Evolutionary conservation across 1,140 invertebrate species (phyloP).

Genomic region (Apis florea): DNA sequence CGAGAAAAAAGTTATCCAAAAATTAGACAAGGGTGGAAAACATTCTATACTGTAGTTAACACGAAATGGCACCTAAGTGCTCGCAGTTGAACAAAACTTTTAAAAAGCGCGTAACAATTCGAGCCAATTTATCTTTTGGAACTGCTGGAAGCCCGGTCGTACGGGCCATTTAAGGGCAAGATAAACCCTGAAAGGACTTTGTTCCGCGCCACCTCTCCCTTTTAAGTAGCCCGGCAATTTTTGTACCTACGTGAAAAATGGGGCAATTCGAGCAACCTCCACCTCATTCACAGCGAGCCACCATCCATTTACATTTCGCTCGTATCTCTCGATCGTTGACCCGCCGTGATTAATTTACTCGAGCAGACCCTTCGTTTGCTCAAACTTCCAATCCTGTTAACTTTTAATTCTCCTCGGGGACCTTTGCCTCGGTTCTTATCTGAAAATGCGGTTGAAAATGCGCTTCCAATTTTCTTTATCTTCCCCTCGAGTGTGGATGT

Average conservation of each 20-base stretch:
- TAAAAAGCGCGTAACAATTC: slow-evolving; percentile 51
- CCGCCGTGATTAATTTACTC: slow-evolving; percentile 12
- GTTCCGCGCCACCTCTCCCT: slow-evolving; percentile 46
- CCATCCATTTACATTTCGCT: slow-evolving; percentile 6
- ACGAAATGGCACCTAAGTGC: background rate
- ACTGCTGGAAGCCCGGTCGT: slow-evolving; percentile 23
- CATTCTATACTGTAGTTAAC: background rate
- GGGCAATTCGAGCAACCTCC: background rate
- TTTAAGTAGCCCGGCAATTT: slow-evolving; percentile 25
- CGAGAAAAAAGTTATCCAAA: too few relatives aligned
- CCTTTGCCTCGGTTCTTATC: background rate
- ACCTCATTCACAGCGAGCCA: background rate
- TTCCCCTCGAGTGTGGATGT: background rate
- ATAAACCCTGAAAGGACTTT: slow-evolving; percentile 52
- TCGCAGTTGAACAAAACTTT: slow-evolving; percentile 34
- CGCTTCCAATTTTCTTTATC: slow-evolving; percentile 11
- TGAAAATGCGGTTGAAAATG: background rate
- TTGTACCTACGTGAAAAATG: slow-evolving; percentile 23
- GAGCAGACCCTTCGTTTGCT: background rate
- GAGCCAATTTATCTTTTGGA: slow-evolving; percentile 54
- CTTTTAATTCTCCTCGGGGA: slow-evolving; percentile 2
- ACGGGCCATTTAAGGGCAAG: slow-evolving; percentile 53
- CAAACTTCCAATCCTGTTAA: background rate
- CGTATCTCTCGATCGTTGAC: background rate
- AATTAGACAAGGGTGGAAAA: too few relatives aligned